Evolutionary conservation across 1,140 invertebrate genomes (phyloP), one percentile per base, ranked within the genome.

Genomic region (Neuroterus valhalla): DNA sequence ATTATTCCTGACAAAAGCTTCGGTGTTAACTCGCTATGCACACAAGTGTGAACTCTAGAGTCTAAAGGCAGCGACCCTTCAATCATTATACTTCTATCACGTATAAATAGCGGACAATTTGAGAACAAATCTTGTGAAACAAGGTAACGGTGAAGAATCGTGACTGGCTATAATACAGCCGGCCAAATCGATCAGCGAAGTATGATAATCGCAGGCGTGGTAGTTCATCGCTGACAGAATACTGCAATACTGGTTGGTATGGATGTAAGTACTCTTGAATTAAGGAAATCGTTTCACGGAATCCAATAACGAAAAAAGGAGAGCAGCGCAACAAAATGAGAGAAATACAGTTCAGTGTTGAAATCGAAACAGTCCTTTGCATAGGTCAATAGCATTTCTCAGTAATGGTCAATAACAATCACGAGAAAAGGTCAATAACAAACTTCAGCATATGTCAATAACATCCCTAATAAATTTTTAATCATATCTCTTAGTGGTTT

Each of bases 181-280:
- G 19, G 69, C 72, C 31, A 72, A 74, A 78, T 78, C 77, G 72
- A 78, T 78, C 77, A 74, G 44, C 70, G 55, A 68, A 66, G 21
- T 62, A 52, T 70, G 69, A 71, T 71, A 52, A 52, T 52, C 69
- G 46, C 26, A 52, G 69, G 23, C 38, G 69, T 31, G 69, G 31
- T 50, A 42, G 46, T 62, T 62, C 55, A 62, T 52, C 69, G 46
- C 69, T 23, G 6, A 23, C 46, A 55, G 17, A 55, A 52, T 15
- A 71, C 17, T 8, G 26, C 31, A 68, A 68, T 68, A 68, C 31
- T 42, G 26, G 43, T 31, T 42, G 26, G 43, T 31, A 14, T 31
- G n/a, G 43, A 76, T 69, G n/a, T 62, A 75, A 79, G 74, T 72
- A 71, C 66, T 69, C 70, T 74, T 45, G 68, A 70, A 21, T 67